These are phyloP conservation scores for Xylota sylvarum DNA, from an alignment of 2,888 invertebrate species.

Conservation along the genomic window DNA sequence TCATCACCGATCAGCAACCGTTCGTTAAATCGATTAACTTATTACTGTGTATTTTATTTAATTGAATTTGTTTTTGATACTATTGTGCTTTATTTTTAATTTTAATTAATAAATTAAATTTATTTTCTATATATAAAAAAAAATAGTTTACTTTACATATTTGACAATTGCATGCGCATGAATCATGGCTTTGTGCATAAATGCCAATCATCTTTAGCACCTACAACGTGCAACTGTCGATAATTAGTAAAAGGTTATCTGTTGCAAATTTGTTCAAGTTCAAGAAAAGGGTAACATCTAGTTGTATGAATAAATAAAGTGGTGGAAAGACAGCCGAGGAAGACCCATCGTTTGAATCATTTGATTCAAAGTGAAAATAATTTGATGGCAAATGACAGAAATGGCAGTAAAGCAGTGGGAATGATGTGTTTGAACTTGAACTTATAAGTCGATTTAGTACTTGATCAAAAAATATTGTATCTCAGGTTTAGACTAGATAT, in stretches of 20 bases:
- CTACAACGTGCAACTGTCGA: not conserved
- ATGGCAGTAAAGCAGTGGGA: too few species aligned
- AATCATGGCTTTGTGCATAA: not conserved
- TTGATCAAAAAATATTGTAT: too few species aligned
- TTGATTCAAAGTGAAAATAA: too few species aligned
- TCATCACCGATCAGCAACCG: slow-evolving; percentile 37
- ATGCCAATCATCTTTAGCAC: not conserved
- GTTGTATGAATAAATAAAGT: not conserved
- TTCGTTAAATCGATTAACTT: slow-evolving; percentile 68
- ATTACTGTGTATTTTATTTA: slow-evolving; percentile 68
- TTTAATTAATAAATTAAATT: slow-evolving; percentile 55
- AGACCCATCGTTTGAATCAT: not conserved
- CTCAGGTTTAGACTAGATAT: too few species aligned
- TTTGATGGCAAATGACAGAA: too few species aligned
- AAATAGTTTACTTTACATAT: not conserved
- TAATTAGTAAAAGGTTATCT: not conserved
- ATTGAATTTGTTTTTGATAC: slow-evolving; percentile 52
- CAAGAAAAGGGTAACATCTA: not conserved
- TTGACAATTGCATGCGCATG: not conserved
- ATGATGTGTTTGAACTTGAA: too few species aligned
- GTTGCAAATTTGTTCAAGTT: not conserved
- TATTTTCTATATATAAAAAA: slow-evolving; percentile 33
- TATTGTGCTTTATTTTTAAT: slow-evolving; percentile 58
- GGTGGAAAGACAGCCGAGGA: not conserved
- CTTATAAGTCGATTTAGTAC: too few species aligned